A percentile compares a stretch with the other conserved stretches of the same genome.
These are phyloP conservation scores for Perithous albicinctus DNA, from an alignment of 2,888 invertebrate species.

Conservation along the genomic window DNA sequence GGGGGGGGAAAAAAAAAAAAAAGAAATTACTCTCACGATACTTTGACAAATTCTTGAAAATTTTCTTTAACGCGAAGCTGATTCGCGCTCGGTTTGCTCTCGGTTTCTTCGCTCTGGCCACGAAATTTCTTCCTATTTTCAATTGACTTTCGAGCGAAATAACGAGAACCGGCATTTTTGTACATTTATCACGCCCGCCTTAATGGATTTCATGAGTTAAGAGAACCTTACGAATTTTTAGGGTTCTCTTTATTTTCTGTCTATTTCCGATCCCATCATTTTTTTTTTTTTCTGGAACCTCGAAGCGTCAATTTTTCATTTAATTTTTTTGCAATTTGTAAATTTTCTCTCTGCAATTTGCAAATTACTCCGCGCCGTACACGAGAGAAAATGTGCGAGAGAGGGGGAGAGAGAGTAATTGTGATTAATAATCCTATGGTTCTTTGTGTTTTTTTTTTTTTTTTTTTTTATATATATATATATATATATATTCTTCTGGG, in stretches of 20 bases:
- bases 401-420: not conserved
- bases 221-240: too few species aligned
- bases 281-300: too few species aligned
- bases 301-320: constrained; percentile 24
- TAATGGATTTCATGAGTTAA: too few species aligned
- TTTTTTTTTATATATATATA: too few species aligned
- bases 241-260: not conserved
- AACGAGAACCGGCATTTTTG: constrained; percentile 3
- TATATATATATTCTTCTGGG: constrained; percentile 5
- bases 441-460: too few species aligned
- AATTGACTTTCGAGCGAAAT: constrained; percentile 18
- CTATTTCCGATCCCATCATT: too few species aligned
- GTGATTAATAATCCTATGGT: constrained; percentile 11
- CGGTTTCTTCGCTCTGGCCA: constrained; percentile 5
- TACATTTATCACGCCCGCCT: not conserved
- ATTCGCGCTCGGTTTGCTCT: not conserved
- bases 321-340: constrained; percentile 7
- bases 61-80: not conserved
- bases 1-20: too few species aligned
- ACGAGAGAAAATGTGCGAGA: too few species aligned
- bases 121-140: constrained; percentile 36
- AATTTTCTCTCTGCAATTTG: not conserved
- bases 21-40: too few species aligned
- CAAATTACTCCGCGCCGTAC: not conserved
- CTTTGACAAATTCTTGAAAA: too few species aligned